Evolutionary conservation across 2,113 vertebrate species (phyloP), one percentile per base, ranked within the genome.

Genomic region (Sander lucioperca): DNA sequence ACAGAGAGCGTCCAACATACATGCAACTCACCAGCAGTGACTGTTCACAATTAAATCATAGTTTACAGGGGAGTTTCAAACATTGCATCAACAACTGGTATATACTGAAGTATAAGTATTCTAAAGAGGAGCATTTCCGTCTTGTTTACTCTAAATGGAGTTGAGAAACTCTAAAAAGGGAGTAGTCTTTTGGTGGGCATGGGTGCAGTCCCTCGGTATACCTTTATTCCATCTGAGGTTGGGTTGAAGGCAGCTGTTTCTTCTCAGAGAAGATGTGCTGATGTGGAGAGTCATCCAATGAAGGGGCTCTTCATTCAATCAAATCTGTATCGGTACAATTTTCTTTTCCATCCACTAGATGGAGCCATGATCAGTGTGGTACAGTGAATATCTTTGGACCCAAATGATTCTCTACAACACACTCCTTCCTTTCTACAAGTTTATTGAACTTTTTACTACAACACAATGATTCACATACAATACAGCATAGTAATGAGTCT

Each of bases 381-480:
- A 43, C 27, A 21, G 9, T 23, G 10, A 18, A 43, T 43, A 11
- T 43, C 39, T 43, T 43, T 11, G 39, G 39, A 3, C 10, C 39
- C 39, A 43, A 25, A 80, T n/a, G 3, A 90, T 33, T 77, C 2
- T 9, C 47, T 50, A 25, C 27, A 23, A 48, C 43, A 68, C 76
- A 65, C 4, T 77, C 12, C 67, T 92, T 77, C 12, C 67, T 92
- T 94, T 93, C 89, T 92, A 90, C 80, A 91, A 76, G 89, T 94
- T 94, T 94, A 94, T 93, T 94, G 74, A 89, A 74, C 77, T 86
- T 85, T 88, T 84, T 86, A 90, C 91, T 93, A 94, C 93, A 92
- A 91, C 92, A 94, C 93, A 90, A 79, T 84, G 89, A 71, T 81
- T 90, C 88, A 94, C 93, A 86, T 77, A 93, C 88, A 92, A 43